Base-by-base conservation (phyloP, 2,113 vertebrate genomes). In the Epinephelus moara region DNA sequence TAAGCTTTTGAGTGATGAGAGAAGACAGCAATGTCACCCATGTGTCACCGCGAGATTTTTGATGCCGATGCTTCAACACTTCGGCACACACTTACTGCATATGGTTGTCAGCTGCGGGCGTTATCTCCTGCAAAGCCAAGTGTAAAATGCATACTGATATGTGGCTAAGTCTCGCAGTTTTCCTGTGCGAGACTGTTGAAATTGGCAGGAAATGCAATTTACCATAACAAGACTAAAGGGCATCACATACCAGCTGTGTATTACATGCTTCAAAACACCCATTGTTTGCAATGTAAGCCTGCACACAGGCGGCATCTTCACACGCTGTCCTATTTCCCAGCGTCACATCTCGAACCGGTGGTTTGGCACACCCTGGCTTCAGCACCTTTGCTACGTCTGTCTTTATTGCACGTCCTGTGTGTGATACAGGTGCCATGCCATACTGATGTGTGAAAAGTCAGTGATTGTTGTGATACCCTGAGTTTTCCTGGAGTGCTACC, bases 1-100 rank as follows among this genome's bases (percentile, higher is more conserved):
- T 17, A 19, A 83, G 25, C 62, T 25, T 82, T 73, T 6, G 15
- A 79, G 23, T 17, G 53, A 69, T 70, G 27, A 71, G 4, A 76
- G 33, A 73, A 37, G 37, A 10, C 8, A 12, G 52, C 45, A 19
- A 6, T 23, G 56, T 71, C 23, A 14, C 64, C 57, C 3, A 47
- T 6, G 77, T 67, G 55, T 59, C 6, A 14, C 64, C 47, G 50
- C 19, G 10, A 40, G 50, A 69, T 57, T 59, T 25, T 42, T 45
- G 3, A 75, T 64, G 70, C 64, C 47, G 63, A 78, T 64, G 50
- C 70, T 66, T 57, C 19, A 42, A 21, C 72, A 59, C 49, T 33
- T 62, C 40, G 60, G 27, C 45, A 33, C 25, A 57, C 30, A 70
- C n/a, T 18, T 27, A 8, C 40, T 0, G 23, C 73, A 17, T 55